phyloP scores from a whole-genome alignment of 2,113 vertebrate genomes.

The Ceyx cyanopectus region DNA sequence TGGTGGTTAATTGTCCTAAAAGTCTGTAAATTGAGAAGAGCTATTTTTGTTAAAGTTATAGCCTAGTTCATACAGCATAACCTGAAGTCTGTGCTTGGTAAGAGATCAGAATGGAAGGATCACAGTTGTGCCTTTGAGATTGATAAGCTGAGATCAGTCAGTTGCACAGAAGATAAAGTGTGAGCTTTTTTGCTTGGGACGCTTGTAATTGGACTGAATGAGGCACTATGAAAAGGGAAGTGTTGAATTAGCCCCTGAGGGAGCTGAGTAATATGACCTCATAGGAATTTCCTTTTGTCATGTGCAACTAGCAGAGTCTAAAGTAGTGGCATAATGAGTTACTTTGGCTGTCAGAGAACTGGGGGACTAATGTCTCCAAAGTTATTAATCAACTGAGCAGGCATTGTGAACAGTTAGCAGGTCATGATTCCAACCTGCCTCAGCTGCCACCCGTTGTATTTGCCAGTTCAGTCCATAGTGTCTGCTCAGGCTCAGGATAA shows the following conservation, averaged over 20 bases:
- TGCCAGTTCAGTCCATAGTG: conserved; percentile 9
- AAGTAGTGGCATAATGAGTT: conserved; percentile 69
- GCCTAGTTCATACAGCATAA: conserved; percentile 17
- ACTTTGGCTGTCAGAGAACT: conserved; percentile 51
- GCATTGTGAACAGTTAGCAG: conserved; percentile 24
- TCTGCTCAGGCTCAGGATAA: not conserved
- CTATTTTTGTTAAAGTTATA: conserved; percentile 18
- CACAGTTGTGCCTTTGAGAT: conserved; percentile 23
- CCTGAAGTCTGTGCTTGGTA: not conserved
- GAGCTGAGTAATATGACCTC: conserved; percentile 70
- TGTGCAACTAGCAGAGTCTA: conserved; percentile 43
- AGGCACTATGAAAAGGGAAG: conserved; percentile 67
- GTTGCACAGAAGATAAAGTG: conserved; percentile 58
- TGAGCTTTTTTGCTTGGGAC: conserved; percentile 50
- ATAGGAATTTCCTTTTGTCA: conserved; percentile 66
- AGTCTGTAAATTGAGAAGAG: conserved; percentile 21
- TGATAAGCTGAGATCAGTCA: conserved; percentile 50
- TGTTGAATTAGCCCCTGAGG: conserved; percentile 70
- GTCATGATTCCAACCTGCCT: conserved; percentile 41
- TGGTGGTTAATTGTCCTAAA: conserved; percentile 24
- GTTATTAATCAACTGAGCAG: conserved; percentile 64
- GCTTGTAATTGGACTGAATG: conserved; percentile 63
- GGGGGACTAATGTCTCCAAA: conserved; percentile 49
- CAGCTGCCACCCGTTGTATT: not conserved
- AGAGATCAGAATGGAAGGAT: not conserved